These are phyloP conservation scores for Tetragonula carbonaria DNA, from an alignment of 2,888 invertebrate genomes.

Conservation along the genomic window DNA sequence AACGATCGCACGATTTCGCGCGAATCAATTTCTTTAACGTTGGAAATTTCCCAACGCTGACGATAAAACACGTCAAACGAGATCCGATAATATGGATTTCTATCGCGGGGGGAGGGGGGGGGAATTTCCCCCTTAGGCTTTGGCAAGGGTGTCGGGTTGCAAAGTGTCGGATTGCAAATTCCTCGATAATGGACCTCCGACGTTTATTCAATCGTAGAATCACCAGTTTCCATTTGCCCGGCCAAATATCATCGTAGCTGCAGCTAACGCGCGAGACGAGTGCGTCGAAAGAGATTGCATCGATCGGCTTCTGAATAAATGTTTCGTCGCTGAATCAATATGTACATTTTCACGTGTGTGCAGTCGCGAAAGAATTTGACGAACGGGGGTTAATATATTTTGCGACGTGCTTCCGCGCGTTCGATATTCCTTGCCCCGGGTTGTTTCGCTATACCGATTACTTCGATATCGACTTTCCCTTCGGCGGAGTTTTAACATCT, in stretches of 20 bases:
- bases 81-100: too few species aligned
- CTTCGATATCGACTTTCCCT: too few species aligned
- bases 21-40: too few species aligned
- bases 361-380: neutral
- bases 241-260: neutral
- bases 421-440: too few species aligned
- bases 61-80: too few species aligned
- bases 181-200: neutral
- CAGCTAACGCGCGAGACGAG: neutral
- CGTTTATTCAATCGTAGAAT: neutral
- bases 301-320: constrained; percentile 20
- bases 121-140: too few species aligned
- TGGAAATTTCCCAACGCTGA: too few species aligned
- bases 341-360: neutral
- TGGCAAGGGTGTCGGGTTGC: too few species aligned
- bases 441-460: too few species aligned
- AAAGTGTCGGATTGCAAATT: neutral
- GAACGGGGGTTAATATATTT: neutral
- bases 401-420: neutral
- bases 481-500: too few species aligned
- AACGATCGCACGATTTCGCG: too few species aligned
- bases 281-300: constrained; percentile 21
- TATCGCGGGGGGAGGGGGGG: too few species aligned
- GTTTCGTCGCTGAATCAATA: constrained; percentile 1
- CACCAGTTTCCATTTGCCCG: neutral